A percentile compares a stretch with the other conserved stretches of the same genome.
phyloP scores from a whole-genome alignment of 2,888 invertebrate species.

The Neoitamus cyanurus region DNA sequence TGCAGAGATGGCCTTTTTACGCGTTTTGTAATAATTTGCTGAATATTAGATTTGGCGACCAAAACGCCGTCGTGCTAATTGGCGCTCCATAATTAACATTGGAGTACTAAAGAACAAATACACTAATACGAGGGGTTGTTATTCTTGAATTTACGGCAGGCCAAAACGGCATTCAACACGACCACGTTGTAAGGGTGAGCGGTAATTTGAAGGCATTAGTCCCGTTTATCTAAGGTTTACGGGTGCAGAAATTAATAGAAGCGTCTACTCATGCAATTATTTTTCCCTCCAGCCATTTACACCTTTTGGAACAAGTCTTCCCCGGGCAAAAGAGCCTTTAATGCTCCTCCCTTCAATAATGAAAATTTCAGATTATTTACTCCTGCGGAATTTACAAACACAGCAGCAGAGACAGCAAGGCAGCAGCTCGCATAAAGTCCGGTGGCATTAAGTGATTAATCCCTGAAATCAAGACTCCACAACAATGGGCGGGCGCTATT shows the following conservation, averaged over 20 bases:
- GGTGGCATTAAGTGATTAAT: slow-evolving; percentile 35
- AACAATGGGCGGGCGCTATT: slow-evolving; percentile 32
- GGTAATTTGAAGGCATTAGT: not conserved
- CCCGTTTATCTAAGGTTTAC: not conserved
- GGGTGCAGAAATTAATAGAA: not conserved
- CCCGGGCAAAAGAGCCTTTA: not conserved
- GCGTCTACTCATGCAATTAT: not conserved
- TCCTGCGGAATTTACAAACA: slow-evolving; percentile 14
- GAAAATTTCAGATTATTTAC: slow-evolving; percentile 18
- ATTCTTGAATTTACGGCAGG: not conserved
- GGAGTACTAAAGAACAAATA: no score
- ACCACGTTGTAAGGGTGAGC: not conserved
- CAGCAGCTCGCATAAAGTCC: not conserved
- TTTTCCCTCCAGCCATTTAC: not conserved
- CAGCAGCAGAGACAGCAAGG: not conserved
- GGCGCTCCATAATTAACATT: no score
- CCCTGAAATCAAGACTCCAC: slow-evolving; percentile 26
- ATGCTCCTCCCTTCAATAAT: not conserved
- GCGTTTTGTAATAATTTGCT: not conserved
- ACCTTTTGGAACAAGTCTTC: not conserved
- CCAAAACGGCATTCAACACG: not conserved
- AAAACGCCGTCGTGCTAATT: no score
- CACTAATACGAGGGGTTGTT: no score
- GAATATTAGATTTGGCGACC: not conserved
- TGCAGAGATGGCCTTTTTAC: not conserved